A percentile compares a stretch with the other conserved stretches of the same genome.
These are phyloP conservation scores for Palythoa heliodiscus DNA, from an alignment of 92 coral and sea anemone genomes.

Conservation along the genomic window DNA sequence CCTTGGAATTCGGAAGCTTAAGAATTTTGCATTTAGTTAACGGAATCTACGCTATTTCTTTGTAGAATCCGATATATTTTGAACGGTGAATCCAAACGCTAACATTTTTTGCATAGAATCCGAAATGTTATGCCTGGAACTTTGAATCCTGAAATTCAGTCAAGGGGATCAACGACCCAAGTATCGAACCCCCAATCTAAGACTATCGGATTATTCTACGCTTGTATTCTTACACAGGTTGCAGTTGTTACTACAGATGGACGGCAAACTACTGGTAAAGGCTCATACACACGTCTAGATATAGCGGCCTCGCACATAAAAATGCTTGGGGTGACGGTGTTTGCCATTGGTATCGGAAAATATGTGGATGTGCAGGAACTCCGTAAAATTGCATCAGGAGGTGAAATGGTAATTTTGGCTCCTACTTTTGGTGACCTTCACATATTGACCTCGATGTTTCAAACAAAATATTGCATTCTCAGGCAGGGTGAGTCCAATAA, in stretches of 20 bases:
- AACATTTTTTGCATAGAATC: too few species aligned
- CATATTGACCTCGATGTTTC: background rate
- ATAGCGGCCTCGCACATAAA: background rate
- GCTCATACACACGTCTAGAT: background rate
- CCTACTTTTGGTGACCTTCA: background rate
- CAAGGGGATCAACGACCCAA: too few species aligned
- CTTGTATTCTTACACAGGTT: background rate
- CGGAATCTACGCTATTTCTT: too few species aligned
- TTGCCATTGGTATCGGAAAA: background rate
- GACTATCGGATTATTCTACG: too few species aligned
- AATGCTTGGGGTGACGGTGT: background rate
- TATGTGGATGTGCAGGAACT: background rate
- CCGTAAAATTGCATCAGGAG: background rate
- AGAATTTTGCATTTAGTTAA: too few species aligned
- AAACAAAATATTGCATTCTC: background rate
- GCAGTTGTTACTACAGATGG: background rate
- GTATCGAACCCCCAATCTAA: too few species aligned
- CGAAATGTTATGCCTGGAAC: too few species aligned
- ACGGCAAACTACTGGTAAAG: background rate
- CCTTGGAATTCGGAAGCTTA: too few species aligned
- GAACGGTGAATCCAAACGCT: too few species aligned
- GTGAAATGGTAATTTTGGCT: background rate
- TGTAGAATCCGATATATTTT: too few species aligned
- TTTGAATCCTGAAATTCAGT: too few species aligned
- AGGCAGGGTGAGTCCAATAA: background rate